These are phyloP conservation scores for Porphyrio hochstetteri DNA, from an alignment of 2,113 vertebrate species.

Conservation along the genomic window DNA sequence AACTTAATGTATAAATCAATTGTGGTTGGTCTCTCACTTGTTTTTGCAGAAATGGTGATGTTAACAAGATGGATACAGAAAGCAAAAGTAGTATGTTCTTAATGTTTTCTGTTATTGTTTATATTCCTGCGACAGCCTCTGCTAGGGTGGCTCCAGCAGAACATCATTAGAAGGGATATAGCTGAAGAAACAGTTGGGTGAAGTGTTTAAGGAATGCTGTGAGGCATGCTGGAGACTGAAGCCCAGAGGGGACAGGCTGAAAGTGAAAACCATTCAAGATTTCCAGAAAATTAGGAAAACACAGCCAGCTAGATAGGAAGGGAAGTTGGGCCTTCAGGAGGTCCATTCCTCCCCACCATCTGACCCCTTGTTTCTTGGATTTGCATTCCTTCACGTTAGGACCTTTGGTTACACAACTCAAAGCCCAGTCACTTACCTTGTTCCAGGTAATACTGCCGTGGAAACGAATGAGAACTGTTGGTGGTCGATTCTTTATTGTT, in stretches of 20 bases:
- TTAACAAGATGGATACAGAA: background rate
- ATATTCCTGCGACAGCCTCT: background rate
- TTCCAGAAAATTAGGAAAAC: background rate
- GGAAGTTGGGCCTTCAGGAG: background rate
- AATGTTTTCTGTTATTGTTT: background rate
- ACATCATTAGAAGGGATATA: background rate
- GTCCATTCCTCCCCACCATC: background rate
- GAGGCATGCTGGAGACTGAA: background rate
- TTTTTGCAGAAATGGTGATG: background rate
- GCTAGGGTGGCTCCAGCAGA: background rate
- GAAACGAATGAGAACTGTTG: background rate
- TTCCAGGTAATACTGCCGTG: background rate
- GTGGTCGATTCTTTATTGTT: background rate
- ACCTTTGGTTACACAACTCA: background rate
- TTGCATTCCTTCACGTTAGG: background rate
- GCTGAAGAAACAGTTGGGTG: background rate
- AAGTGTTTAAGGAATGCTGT: background rate
- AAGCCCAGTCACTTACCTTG: background rate
- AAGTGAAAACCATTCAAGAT: background rate
- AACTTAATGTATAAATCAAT: background rate
- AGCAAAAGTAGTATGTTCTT: background rate
- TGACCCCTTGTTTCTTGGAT: background rate
- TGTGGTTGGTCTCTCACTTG: rapidly evolving
- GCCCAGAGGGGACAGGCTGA: background rate
- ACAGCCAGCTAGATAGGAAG: background rate